Conservation (phyloP, 2,888 invertebrate genomes). For the Dascillus cervinus region DNA sequence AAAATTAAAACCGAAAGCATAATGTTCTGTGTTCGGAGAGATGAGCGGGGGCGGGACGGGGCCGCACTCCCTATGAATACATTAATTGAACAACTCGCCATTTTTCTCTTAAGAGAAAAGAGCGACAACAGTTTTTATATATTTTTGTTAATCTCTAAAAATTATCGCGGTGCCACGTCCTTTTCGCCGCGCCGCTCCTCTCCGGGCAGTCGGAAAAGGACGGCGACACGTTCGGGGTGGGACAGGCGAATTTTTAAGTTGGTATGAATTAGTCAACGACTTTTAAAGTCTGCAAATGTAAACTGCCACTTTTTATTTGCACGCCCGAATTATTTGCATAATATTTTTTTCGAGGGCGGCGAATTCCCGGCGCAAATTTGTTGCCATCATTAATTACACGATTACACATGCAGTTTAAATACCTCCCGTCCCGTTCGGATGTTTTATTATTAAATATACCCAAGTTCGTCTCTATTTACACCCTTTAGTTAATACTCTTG, state of each 20-base stretch:
- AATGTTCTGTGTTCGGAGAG: constrained; percentile 35
- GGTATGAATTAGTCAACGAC: constrained; percentile 40
- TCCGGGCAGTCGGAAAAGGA: constrained; percentile 21
- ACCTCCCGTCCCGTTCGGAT: too few species aligned
- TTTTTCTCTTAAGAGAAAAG: constrained; percentile 39
- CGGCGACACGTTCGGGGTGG: constrained; percentile 24
- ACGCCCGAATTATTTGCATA: constrained; percentile 38
- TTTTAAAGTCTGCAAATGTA: constrained; percentile 39
- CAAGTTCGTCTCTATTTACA: too few species aligned
- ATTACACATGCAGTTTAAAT: too few species aligned
- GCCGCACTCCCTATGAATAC: constrained; percentile 40
- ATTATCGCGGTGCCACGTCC: constrained; percentile 19
- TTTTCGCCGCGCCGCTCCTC: constrained; percentile 17
- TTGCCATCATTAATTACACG: too few species aligned
- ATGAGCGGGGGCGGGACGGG: constrained; percentile 23
- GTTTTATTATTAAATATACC: too few species aligned
- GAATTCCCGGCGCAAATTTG: too few species aligned
- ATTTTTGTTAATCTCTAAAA: constrained; percentile 36
- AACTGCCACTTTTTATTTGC: constrained; percentile 39
- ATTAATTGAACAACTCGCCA: constrained; percentile 43
- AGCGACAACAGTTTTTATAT: constrained; percentile 39
- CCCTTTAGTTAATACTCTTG: constrained; percentile 34
- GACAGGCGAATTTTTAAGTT: constrained; percentile 32
- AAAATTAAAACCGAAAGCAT: constrained; percentile 41
- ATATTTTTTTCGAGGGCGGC: too few species aligned